Evolutionary conservation across 2,888 invertebrate genomes (phyloP).

Genomic region (Acanthopleura granulata): DNA sequence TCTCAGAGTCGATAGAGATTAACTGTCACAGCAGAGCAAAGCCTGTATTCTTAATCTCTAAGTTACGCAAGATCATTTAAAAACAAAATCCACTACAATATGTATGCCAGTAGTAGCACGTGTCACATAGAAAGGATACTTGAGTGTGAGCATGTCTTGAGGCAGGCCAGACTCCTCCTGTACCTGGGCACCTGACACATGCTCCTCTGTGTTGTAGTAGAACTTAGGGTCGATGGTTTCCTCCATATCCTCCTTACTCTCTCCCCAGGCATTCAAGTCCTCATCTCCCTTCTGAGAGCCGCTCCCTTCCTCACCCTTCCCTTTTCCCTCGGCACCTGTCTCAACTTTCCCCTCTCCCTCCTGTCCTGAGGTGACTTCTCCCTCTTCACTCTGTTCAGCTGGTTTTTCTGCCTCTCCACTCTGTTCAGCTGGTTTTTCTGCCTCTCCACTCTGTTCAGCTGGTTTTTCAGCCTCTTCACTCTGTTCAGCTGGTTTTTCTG

Average conservation of each 20-base stretch:
- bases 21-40: too few relatives aligned
- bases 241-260: constrained; percentile 1
- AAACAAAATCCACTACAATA: too few relatives aligned
- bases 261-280: constrained; percentile 13
- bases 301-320: not conserved
- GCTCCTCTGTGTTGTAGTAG: constrained; percentile 62
- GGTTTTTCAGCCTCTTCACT: constrained; percentile 7
- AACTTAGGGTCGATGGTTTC: constrained; percentile 61
- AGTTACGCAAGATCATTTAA: too few relatives aligned
- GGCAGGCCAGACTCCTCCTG: constrained; percentile 65
- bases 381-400: not conserved
- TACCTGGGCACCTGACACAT: constrained; percentile 55
- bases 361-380: not conserved
- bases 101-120: not conserved
- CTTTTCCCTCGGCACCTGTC: not conserved
- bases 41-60: too few relatives aligned
- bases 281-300: not conserved
- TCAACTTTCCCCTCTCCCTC: not conserved
- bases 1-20: too few relatives aligned
- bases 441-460: constrained; percentile 5
- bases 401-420: not conserved
- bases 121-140: constrained; percentile 53
- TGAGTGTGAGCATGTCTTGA: constrained; percentile 54
- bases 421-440: not conserved
- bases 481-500: constrained; percentile 19